These are phyloP conservation scores for Myiotriccus ornatus DNA, from an alignment of 2,797 vertebrate genomes.

Conservation along the genomic window DNA sequence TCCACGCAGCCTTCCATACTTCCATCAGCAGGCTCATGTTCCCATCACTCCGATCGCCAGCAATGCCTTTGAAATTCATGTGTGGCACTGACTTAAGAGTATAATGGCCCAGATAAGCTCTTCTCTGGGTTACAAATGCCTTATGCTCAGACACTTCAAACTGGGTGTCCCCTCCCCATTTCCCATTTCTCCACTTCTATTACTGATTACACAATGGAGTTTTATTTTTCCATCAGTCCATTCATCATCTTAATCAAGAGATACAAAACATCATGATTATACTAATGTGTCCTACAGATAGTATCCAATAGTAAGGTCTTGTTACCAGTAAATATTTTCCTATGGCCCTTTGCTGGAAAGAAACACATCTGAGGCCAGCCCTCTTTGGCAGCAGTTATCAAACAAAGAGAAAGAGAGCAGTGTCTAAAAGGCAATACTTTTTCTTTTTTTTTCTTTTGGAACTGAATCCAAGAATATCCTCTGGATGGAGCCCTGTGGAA, in stretches of 20 bases:
- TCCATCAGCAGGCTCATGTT: neutral
- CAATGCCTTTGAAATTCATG: neutral
- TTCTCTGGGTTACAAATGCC: neutral
- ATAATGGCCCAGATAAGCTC: neutral
- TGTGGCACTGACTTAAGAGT: neutral
- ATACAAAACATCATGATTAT: neutral
- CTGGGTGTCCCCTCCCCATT: neutral
- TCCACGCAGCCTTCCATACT: neutral
- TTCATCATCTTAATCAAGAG: neutral
- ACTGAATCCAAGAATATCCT: slow-evolving; percentile 2
- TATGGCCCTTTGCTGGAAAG: slow-evolving; percentile 21
- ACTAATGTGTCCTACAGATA: neutral
- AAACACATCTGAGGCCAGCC: neutral
- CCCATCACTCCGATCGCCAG: neutral
- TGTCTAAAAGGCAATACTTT: neutral
- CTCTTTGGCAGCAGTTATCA: neutral
- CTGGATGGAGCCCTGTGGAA: neutral
- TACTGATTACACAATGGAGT: neutral
- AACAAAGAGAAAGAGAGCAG: neutral
- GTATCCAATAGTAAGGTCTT: neutral
- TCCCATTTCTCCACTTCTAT: neutral
- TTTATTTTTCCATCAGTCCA: neutral
- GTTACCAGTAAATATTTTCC: slow-evolving; percentile 53
- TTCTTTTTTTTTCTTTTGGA: neutral
- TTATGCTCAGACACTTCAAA: neutral